Base-by-base conservation (phyloP, 37 sponge, comb jelly and placozoan genomes). In the Spongilla lacustris region DNA sequence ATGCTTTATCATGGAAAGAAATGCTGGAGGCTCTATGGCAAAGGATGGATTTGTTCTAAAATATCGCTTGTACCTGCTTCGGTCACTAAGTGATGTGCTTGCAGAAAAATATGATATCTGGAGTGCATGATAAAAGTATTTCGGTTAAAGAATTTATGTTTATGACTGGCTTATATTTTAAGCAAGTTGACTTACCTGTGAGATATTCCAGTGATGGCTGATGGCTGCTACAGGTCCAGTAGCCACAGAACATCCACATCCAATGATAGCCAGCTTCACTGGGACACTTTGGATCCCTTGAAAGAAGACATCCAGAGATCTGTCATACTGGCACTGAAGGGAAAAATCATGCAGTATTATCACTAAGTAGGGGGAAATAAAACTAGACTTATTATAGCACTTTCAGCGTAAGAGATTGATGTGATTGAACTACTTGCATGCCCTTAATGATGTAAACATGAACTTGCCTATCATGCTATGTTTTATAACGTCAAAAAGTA, bases 211-310 rank as follows among this genome's bases (percentile, higher is more conserved):
- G 4, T 83, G 66, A 34, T 83, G 84, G 13, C 34, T 83, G 75
- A 83, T 83, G 33, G 73, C 84, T 21, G 84, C 84, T 17, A 83
- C 75, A 17, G 84, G 84, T 31, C 50, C 75, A 74, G 67, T 74
- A 34, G 84, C 74, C 50, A 74, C 75, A 67, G 84, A 83, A 30
- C 84, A 83, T 13, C 84, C 84, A 83, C 84, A 83, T n/a, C 84
- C 84, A 4, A 83, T 27, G n/a, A 83, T 21, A 13, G 35, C 84
- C 27, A 83, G 27, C 75, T 38, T 41, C 35, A 58, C 29, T 12
- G 66, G 33, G 29, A 26, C 66, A 30, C 33, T 22, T 41, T 49
- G 50, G 58, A 58, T 58, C 29, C 46, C 84, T 29, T 41, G 28
- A 50, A 83, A 83, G 66, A 74, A 83, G 1, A 24, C 75, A 49